Base-by-base conservation (phyloP, 2,888 invertebrate genomes). In the Craniophora ligustri region DNA sequence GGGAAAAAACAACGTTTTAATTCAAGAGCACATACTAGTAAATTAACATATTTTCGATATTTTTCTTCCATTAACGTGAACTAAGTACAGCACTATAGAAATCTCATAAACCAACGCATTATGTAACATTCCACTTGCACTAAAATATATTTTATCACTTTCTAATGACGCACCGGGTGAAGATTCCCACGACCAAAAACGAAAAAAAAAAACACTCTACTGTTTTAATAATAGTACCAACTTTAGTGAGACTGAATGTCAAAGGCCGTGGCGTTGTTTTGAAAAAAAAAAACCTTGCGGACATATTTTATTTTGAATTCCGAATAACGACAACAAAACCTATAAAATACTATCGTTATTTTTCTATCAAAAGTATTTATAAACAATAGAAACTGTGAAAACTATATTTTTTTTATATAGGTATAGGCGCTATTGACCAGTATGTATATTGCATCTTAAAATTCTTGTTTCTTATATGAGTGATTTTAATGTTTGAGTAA, bases 111-210 rank as follows among this genome's bases (percentile, higher is more conserved):
- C 61, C 66, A 40, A 45, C 48, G 42, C 40, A 50, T 70, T 62
- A 59, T 38, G 40, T 64, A 67, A 73, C 46, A 42, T 55, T 63
- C 60, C 55, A 68, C 69, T 61, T 46, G 50, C 35, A 18, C 63
- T 66, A 53, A 65, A 65, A 75, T 67, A 69, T 70, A 75, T 79
- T 80, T 69, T 72, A 78, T 79, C 69, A 78, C 78, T 81, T 82
- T 82, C 79, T 78, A 79, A 79, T 68, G 74, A 72, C 73, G 66
- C 59, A 56, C 45, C 48, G 42, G 60, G 42, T 40, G 47, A 62
- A 64, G 47, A 59, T 73, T 82, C 82, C 64, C 81, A 81, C 82
- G 77, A 28, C 19, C 21, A 58, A 42, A 54, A 32, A 55, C 49
- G 34, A 67, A 68, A 72, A n/a, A 50, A 64, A 67, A 62, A 60